These are phyloP conservation scores for Atopsyche davidsoni DNA, from an alignment of 1,140 invertebrate species.

Conservation along the genomic window DNA sequence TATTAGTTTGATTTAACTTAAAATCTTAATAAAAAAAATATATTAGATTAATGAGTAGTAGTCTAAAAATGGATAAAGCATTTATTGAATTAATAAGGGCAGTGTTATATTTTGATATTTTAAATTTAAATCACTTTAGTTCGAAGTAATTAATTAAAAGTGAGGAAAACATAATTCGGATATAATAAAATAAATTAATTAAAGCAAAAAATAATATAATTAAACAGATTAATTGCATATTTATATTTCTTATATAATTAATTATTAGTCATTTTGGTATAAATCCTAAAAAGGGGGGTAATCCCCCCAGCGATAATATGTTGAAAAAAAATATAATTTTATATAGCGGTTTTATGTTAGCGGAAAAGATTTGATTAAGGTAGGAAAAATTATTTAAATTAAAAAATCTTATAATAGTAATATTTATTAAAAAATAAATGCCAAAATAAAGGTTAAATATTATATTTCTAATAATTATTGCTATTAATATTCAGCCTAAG, in stretches of 20 bases:
- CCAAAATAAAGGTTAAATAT: slow-evolving; percentile 42
- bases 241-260: slow-evolving; percentile 40
- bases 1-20: slow-evolving; percentile 53
- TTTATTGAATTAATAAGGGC: slow-evolving; percentile 35
- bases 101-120: neutral
- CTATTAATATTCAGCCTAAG: no score
- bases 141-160: slow-evolving; percentile 40
- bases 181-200: slow-evolving; percentile 46
- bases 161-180: slow-evolving; percentile 39
- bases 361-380: slow-evolving; percentile 45
- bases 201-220: slow-evolving; percentile 44
- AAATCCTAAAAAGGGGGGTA: slow-evolving; percentile 51
- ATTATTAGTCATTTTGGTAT: slow-evolving; percentile 49
- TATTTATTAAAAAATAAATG: slow-evolving; percentile 40
- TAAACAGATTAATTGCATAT: slow-evolving; percentile 36
- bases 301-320: slow-evolving; percentile 47
- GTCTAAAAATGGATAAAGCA: slow-evolving; percentile 29
- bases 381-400: slow-evolving; percentile 40
- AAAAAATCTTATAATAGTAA: slow-evolving; percentile 40
- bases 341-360: slow-evolving; percentile 35
- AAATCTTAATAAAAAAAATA: slow-evolving; percentile 44
- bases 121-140: slow-evolving; percentile 33
- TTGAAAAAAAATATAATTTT: slow-evolving; percentile 41
- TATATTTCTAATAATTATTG: slow-evolving; percentile 37
- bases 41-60: slow-evolving; percentile 30